phyloP scores from a whole-genome alignment of 2,113 vertebrate species.

The Pimephales promelas region DNA sequence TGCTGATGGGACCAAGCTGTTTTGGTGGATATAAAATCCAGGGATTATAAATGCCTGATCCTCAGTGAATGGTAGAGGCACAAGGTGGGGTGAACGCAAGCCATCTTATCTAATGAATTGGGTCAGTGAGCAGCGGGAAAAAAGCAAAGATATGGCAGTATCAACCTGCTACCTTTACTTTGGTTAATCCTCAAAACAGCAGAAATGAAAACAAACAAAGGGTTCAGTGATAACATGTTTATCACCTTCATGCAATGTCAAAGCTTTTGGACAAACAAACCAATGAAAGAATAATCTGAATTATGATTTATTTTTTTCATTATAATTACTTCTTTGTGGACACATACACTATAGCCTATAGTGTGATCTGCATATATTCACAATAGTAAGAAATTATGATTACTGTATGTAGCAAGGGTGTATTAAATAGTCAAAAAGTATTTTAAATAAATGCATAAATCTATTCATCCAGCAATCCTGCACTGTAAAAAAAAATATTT shows the following conservation, averaged over 20 bases:
- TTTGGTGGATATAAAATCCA: constrained; percentile 94
- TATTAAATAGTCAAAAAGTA: not conserved
- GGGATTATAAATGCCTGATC: constrained; percentile 91
- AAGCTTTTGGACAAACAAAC: not conserved
- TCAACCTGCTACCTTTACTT: constrained; percentile 34
- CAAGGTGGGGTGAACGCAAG: constrained; percentile 68
- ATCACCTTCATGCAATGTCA: constrained; percentile 60
- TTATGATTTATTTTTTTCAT: not conserved
- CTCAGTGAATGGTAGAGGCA: constrained; percentile 75
- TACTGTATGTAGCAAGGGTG: not conserved
- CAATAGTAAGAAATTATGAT: not conserved
- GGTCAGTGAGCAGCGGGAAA: constrained; percentile 64
- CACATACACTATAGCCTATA: too few relatives aligned
- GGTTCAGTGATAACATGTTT: constrained; percentile 68
- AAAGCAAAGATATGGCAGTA: not conserved
- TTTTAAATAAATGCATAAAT: not conserved
- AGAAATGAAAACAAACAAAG: constrained; percentile 48
- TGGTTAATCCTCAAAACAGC: constrained; percentile 14
- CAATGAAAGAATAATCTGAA: constrained; percentile 17
- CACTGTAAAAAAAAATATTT: too few relatives aligned
- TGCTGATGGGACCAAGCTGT: constrained; percentile 99
- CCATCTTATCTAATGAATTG: constrained; percentile 70
- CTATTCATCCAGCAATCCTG: not conserved
- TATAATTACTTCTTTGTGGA: too few relatives aligned
- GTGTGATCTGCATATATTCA: too few relatives aligned